Evolutionary conservation across 2,797 vertebrate genomes (phyloP).

Genomic region (Sebastes vulpes): DNA sequence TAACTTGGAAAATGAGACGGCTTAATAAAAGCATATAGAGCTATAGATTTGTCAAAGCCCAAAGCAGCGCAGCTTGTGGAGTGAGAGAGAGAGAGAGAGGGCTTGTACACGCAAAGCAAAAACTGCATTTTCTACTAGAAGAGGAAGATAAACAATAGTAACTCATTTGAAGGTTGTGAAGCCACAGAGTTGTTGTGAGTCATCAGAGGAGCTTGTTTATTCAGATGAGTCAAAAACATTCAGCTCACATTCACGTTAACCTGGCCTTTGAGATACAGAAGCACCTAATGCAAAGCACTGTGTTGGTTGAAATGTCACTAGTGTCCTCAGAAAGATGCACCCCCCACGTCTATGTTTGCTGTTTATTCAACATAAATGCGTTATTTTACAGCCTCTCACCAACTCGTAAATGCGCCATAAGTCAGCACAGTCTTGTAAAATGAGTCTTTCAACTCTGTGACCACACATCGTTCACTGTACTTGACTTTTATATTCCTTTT

Average conservation of each 20-base stretch:
- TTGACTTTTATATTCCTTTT: neutral
- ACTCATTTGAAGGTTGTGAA: slow-evolving; percentile 13
- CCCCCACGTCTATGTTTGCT: too few species aligned
- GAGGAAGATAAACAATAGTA: slow-evolving; percentile 12
- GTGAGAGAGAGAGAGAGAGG: neutral
- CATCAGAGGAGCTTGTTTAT: slow-evolving; percentile 5
- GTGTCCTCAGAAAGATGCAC: neutral
- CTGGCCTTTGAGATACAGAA: neutral
- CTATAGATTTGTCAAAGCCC: slow-evolving; percentile 68
- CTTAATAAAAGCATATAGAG: slow-evolving; percentile 73
- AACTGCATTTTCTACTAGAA: neutral
- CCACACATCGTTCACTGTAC: neutral
- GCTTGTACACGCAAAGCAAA: slow-evolving; percentile 5
- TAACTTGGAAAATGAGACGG: slow-evolving; percentile 74
- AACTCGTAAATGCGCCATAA: neutral
- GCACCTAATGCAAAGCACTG: neutral
- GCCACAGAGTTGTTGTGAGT: neutral
- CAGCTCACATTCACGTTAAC: slow-evolving; percentile 1
- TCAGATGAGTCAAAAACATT: slow-evolving; percentile 5
- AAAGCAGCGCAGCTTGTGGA: slow-evolving; percentile 46
- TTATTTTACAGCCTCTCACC: neutral
- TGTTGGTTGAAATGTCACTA: neutral
- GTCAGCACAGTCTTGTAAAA: neutral
- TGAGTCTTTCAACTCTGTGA: neutral
- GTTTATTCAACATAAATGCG: neutral